These are phyloP conservation scores for Omphaloscelis lunosa DNA, from an alignment of 2,888 invertebrate genomes.

Conservation along the genomic window DNA sequence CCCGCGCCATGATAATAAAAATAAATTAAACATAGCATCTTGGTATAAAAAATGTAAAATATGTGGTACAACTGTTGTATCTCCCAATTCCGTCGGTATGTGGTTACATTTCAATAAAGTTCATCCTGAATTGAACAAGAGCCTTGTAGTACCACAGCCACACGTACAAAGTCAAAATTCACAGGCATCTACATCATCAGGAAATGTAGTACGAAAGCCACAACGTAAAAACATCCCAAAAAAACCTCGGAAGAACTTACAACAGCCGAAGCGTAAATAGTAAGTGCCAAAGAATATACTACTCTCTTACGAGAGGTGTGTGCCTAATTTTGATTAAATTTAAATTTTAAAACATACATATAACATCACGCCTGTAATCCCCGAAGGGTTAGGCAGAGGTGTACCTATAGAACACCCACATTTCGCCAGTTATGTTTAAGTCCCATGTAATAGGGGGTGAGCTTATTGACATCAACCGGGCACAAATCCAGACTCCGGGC, in stretches of 20 bases:
- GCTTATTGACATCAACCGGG: no score
- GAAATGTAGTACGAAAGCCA: not conserved
- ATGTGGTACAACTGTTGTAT: slow-evolving; percentile 24
- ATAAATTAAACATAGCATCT: slow-evolving; percentile 19
- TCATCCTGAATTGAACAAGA: slow-evolving; percentile 37
- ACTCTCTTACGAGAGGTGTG: no score
- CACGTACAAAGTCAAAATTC: not conserved
- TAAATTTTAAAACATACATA: no score
- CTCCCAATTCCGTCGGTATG: slow-evolving; percentile 30
- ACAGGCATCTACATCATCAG: not conserved
- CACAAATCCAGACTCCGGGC: no score
- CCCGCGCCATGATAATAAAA: not conserved
- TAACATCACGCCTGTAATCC: no score
- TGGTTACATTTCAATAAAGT: slow-evolving; percentile 30
- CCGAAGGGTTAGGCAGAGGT: no score
- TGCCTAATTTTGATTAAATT: no score
- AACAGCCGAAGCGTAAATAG: slow-evolving; percentile 19
- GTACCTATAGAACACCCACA: no score
- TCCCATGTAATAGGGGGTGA: no score
- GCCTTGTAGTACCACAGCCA: slow-evolving; percentile 5
- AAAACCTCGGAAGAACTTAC: slow-evolving; percentile 20
- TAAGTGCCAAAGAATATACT: not conserved
- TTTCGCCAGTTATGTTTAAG: no score
- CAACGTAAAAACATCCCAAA: not conserved
- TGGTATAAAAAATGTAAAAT: slow-evolving; percentile 41